A percentile compares a stretch with the other conserved stretches of the same genome.
phyloP scores from a whole-genome alignment of 2,113 vertebrate genomes.

The Coracopsis vasa region DNA sequence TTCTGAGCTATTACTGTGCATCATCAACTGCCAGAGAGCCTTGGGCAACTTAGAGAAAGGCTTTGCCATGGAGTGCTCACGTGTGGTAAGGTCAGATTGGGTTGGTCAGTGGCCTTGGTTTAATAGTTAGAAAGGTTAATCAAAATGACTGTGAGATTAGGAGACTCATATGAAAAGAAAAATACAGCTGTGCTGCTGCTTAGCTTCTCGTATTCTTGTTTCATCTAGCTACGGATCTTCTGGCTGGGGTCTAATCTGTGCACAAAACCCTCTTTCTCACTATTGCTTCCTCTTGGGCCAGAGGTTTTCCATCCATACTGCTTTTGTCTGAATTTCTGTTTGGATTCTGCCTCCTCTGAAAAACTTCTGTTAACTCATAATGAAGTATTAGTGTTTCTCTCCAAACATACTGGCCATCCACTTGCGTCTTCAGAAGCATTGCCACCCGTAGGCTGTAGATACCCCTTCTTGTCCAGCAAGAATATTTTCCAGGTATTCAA shows the following conservation, averaged over 20 bases:
- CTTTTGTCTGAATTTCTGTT: background rate
- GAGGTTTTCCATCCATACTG: background rate
- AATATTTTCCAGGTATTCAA: background rate
- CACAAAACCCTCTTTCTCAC: background rate
- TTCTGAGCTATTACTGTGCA: background rate
- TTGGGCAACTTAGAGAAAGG: background rate
- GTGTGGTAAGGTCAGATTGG: background rate
- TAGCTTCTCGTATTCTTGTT: background rate
- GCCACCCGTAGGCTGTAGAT: background rate
- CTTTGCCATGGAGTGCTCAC: background rate
- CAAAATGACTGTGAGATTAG: background rate
- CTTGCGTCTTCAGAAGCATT: background rate
- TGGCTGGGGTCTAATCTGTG: background rate
- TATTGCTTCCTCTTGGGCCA: background rate
- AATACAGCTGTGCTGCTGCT: background rate
- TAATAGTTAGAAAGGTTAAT: background rate
- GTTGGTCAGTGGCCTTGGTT: background rate
- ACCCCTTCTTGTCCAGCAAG: background rate
- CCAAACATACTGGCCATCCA: background rate
- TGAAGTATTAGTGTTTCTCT: background rate
- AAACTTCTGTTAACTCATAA: background rate
- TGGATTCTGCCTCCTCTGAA: background rate
- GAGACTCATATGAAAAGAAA: background rate
- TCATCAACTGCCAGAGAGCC: background rate
- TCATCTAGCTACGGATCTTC: background rate